A percentile compares a stretch with the other conserved stretches of the same genome.
phyloP scores from a whole-genome alignment of 2,888 invertebrate genomes.

The Epicampocera succincta region DNA sequence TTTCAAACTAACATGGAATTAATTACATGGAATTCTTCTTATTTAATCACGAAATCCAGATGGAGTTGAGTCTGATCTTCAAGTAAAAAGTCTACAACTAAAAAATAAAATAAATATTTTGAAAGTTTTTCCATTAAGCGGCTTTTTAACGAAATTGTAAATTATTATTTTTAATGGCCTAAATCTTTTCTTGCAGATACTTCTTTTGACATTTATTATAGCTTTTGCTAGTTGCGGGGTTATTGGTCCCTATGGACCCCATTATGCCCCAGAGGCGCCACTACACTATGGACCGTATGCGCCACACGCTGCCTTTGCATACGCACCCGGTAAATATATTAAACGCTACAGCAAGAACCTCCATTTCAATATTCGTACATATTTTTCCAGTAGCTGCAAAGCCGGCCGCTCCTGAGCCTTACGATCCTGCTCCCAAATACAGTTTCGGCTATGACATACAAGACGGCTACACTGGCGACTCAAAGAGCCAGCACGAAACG shows the following conservation, averaged over 20 bases:
- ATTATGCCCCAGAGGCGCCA: conserved; percentile 71
- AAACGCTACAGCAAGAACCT: too few relatives aligned
- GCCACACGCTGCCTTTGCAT: conserved; percentile 72
- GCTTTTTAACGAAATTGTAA: not conserved
- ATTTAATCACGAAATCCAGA: too few relatives aligned
- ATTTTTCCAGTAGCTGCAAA: conserved; percentile 72
- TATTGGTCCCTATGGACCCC: conserved; percentile 76
- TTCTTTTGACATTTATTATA: conserved; percentile 74
- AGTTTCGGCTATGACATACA: conserved; percentile 83
- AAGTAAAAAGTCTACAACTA: too few relatives aligned
- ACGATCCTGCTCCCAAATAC: conserved; percentile 82
- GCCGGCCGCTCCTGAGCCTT: conserved; percentile 78
- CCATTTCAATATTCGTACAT: too few relatives aligned
- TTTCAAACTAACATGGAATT: too few relatives aligned
- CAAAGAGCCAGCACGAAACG: conserved; percentile 84
- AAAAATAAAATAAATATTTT: too few relatives aligned
- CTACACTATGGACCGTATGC: conserved; percentile 75
- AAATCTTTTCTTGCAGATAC: conserved; percentile 71
- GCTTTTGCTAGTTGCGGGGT: conserved; percentile 76
- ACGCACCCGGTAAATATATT: conserved; percentile 74
- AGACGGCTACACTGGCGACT: conserved; percentile 82
- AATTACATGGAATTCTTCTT: too few relatives aligned
- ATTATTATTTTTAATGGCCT: not conserved
- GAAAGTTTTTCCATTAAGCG: too few relatives aligned
- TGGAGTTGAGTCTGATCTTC: too few relatives aligned